These are phyloP conservation scores for Neogale vison DNA, from an alignment of 2,113 vertebrate species.

Conservation along the genomic window DNA sequence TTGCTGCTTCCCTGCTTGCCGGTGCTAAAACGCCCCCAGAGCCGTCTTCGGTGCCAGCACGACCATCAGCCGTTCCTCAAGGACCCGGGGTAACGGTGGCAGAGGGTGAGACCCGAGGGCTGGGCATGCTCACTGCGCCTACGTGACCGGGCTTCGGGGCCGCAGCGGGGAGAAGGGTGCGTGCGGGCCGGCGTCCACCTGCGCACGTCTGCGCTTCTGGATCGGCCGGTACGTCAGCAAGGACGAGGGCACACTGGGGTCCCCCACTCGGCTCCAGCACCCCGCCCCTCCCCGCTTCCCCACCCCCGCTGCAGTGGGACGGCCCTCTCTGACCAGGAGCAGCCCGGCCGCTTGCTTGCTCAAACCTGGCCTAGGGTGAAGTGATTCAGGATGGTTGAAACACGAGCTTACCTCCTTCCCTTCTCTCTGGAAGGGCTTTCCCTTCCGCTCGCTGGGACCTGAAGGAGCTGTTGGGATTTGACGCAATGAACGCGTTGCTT, in stretches of 20 bases:
- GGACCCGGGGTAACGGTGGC: too few species aligned
- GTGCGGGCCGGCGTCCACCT: background rate
- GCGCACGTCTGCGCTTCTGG: background rate
- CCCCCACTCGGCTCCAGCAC: background rate
- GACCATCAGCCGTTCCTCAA: background rate
- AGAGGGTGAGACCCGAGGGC: background rate
- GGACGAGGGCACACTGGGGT: background rate
- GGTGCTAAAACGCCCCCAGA: too few species aligned
- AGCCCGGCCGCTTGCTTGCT: background rate
- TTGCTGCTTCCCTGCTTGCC: too few species aligned
- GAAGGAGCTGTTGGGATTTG: background rate
- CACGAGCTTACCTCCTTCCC: background rate
- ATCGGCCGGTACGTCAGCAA: fast-evolving
- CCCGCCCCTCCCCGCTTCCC: too few species aligned
- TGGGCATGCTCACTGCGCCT: too few species aligned
- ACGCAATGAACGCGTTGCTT: background rate
- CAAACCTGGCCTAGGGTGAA: background rate
- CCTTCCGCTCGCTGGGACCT: background rate
- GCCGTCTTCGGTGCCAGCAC: too few species aligned
- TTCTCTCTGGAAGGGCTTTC: background rate
- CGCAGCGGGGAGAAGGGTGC: background rate
- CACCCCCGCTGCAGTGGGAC: background rate
- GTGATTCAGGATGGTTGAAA: background rate
- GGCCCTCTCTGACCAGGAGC: background rate
- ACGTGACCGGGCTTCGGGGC: background rate